A percentile compares a stretch with the other conserved stretches of the same genome.
Evolutionary conservation across 2,797 vertebrate genomes (phyloP).

Genomic region (Halcyon badia): DNA sequence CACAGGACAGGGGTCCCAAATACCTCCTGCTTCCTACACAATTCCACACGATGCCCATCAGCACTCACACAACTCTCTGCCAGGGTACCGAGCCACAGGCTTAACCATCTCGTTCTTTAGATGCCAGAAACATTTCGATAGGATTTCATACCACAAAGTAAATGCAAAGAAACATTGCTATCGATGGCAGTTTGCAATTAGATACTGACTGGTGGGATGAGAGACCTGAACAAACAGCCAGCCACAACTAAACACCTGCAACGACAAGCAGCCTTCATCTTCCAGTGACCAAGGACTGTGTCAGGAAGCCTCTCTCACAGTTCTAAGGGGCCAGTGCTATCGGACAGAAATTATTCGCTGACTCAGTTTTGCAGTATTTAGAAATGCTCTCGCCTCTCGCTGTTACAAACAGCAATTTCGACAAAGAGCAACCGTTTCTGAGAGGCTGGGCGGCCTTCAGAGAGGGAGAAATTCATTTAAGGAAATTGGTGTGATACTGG

Average conservation of each 20-base stretch:
- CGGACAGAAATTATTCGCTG: neutral
- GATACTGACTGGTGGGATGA: neutral
- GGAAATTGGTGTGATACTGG: neutral
- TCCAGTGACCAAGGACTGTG: accelerated
- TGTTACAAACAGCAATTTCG: neutral
- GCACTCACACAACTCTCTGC: neutral
- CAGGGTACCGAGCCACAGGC: neutral
- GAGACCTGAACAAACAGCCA: neutral
- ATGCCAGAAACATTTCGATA: neutral
- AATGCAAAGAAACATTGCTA: neutral
- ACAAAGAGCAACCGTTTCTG: neutral
- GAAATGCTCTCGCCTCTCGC: neutral
- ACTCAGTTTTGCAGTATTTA: neutral
- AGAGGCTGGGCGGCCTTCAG: neutral
- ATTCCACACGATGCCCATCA: neutral
- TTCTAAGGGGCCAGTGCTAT: neutral
- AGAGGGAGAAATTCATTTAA: neutral
- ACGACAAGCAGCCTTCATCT: neutral
- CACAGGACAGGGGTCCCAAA: neutral
- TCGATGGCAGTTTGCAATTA: neutral
- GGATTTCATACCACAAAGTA: neutral
- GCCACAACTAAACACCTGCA: neutral
- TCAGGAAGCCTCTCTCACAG: neutral
- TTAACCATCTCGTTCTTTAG: neutral
- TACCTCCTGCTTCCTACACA: neutral